Percentiles rank a stretch among this genome's conserved stretches.
Conservation (phyloP, 2,113 vertebrate species). For the Sisor rabdophorus region DNA sequence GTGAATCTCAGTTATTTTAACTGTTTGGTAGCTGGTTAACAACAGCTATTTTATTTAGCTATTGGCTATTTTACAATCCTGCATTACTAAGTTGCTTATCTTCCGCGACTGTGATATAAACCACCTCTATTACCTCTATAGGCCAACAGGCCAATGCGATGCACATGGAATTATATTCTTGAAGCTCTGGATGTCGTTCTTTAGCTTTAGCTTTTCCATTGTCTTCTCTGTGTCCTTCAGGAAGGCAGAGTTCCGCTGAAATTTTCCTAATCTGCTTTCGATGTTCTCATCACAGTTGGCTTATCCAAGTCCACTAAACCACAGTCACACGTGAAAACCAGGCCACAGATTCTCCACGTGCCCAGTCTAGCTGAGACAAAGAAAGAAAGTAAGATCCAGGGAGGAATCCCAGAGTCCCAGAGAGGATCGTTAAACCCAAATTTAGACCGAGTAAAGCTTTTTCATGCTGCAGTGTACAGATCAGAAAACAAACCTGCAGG, state of each 20-base stretch:
- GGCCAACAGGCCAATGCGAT: not conserved
- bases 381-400: no score
- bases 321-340: slow-evolving; percentile 24
- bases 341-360: slow-evolving; percentile 16
- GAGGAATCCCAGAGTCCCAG: slow-evolving; percentile 19
- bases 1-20: no score
- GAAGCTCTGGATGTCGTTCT: not conserved
- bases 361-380: not conserved
- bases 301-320: slow-evolving; percentile 22
- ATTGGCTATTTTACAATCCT: no score
- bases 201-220: not conserved
- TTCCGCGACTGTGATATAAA: not conserved
- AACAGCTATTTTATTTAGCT: no score
- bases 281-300: not conserved
- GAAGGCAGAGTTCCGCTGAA: not conserved
- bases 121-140: not conserved
- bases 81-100: not conserved
- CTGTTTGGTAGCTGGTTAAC: no score
- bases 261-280: slow-evolving; percentile 3
- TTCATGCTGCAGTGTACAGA: not conserved
- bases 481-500: slow-evolving; percentile 1
- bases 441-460: not conserved
- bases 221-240: not conserved
- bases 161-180: not conserved
- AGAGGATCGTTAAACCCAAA: slow-evolving; percentile 26